phyloP scores from a whole-genome alignment of 2,888 invertebrate species.

The Rhodophaea formosa region DNA sequence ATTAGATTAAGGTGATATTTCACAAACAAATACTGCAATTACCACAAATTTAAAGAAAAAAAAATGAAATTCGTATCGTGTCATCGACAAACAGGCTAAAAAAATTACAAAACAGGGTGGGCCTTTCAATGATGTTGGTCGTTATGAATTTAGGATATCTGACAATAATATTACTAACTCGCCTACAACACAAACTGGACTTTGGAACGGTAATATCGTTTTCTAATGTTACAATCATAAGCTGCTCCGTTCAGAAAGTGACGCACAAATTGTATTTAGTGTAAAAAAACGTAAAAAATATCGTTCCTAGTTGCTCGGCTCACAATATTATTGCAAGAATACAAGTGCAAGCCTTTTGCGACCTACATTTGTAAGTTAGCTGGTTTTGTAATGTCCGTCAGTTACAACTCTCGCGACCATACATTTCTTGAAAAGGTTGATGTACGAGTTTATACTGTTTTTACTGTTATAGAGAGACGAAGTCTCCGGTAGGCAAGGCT shows the following conservation, averaged over 20 bases:
- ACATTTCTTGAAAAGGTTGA: conserved; percentile 27
- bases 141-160: conserved; percentile 70
- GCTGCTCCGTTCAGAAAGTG: not conserved
- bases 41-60: conserved; percentile 32
- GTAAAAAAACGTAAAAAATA: conserved; percentile 5
- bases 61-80: conserved; percentile 24
- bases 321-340: conserved; percentile 8
- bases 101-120: conserved; percentile 63
- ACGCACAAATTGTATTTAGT: conserved; percentile 2
- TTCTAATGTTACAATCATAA: not conserved
- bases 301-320: conserved; percentile 33
- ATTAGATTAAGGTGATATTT: conserved; percentile 26
- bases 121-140: conserved; percentile 54
- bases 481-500: conserved; percentile 77
- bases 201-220: conserved; percentile 30
- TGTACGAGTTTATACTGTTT: conserved; percentile 67
- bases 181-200: conserved; percentile 36
- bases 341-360: not conserved
- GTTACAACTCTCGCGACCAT: conserved; percentile 16
- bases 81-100: conserved; percentile 45
- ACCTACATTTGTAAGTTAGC: not conserved
- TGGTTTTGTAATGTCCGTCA: conserved; percentile 10
- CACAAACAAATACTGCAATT: conserved; percentile 37
- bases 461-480: conserved; percentile 72
- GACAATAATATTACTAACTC: conserved; percentile 74